Conservation (phyloP, 2,113 vertebrate species). For the Nothocercus julius region DNA sequence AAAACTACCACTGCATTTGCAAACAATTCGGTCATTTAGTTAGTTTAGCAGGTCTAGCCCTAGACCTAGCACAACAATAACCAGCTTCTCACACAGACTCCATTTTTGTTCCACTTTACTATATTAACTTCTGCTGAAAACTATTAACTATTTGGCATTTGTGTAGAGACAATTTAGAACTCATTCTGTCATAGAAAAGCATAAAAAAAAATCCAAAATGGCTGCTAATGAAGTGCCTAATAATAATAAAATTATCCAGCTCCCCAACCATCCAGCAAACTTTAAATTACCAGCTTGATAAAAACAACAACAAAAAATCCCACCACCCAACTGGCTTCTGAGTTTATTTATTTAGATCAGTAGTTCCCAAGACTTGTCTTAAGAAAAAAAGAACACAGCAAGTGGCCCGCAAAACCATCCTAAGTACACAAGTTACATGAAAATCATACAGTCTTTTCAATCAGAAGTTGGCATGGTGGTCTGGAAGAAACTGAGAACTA, state of each 20-base stretch:
- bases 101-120: background rate
- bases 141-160: background rate
- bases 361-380: background rate
- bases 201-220: background rate
- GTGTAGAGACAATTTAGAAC: background rate
- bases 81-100: background rate
- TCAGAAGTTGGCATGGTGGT: background rate
- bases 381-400: background rate
- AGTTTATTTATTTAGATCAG: conserved; percentile 6
- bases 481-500: background rate
- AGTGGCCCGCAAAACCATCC: background rate
- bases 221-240: background rate
- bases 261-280: background rate
- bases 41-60: background rate
- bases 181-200: background rate
- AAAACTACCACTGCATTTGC: background rate
- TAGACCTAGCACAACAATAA: background rate
- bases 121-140: background rate
- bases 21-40: background rate
- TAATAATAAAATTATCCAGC: background rate
- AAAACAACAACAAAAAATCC: background rate
- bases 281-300: background rate
- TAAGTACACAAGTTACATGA: background rate
- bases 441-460: conserved; percentile 29
- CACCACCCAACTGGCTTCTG: background rate